phyloP scores from a whole-genome alignment of 1,140 invertebrate genomes.

The Tetragnatha versicolor region DNA sequence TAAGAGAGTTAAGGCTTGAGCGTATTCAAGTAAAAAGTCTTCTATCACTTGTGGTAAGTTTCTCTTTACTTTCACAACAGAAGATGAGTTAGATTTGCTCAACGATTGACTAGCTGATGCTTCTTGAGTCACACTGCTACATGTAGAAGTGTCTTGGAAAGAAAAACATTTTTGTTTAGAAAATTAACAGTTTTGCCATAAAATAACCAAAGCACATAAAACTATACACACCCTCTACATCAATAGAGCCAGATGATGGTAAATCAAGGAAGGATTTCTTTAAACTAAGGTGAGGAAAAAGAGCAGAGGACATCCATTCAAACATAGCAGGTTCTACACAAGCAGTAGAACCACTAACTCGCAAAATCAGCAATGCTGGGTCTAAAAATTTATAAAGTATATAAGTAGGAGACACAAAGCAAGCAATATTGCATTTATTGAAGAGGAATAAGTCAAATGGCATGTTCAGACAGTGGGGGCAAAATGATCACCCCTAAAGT shows the following conservation, averaged over 20 bases:
- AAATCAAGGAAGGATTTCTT: not conserved
- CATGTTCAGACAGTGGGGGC: too few relatives aligned
- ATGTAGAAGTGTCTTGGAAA: conserved; percentile 28
- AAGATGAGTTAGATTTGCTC: conserved; percentile 28
- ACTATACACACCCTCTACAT: conserved; percentile 24
- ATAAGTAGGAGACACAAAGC: too few relatives aligned
- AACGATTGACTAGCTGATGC: conserved; percentile 35
- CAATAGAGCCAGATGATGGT: conserved; percentile 8
- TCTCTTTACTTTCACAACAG: not conserved
- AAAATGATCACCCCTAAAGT: too few relatives aligned
- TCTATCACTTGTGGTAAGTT: conserved; percentile 10
- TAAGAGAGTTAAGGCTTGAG: conserved; percentile 12
- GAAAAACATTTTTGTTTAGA: too few relatives aligned
- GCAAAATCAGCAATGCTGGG: conserved; percentile 9
- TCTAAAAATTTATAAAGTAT: not conserved
- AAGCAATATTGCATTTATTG: too few relatives aligned
- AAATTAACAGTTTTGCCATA: too few relatives aligned
- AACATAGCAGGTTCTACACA: conserved; percentile 40
- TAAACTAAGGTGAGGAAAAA: conserved; percentile 3
- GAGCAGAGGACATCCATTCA: conserved; percentile 21
- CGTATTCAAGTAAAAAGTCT: conserved; percentile 2
- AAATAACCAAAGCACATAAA: not conserved
- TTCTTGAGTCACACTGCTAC: conserved; percentile 41
- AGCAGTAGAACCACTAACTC: conserved; percentile 28
- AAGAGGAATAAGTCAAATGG: too few relatives aligned